Evolutionary conservation across 2,888 invertebrate genomes (phyloP).

Genomic region (Halocaridina rubra): DNA sequence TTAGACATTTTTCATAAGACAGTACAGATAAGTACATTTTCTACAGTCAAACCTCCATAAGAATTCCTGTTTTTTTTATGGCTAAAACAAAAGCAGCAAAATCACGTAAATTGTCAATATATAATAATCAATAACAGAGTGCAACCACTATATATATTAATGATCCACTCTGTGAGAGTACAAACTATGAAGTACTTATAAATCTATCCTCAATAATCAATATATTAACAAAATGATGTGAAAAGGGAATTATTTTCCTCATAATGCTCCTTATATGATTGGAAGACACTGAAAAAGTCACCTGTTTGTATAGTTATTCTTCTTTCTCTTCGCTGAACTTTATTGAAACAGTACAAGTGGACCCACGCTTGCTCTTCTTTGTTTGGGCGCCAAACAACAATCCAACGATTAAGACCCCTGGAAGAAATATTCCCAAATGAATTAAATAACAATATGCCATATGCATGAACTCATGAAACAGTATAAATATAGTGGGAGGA

Average conservation of each 20-base stretch:
- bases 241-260: too few species aligned
- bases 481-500: too few species aligned
- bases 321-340: slow-evolving; percentile 15
- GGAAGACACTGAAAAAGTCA: not conserved
- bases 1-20: too few species aligned
- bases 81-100: too few species aligned
- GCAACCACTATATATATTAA: not conserved
- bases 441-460: too few species aligned
- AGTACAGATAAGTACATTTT: too few species aligned
- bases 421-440: not conserved
- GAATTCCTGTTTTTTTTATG: too few species aligned
- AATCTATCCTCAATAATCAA: not conserved
- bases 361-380: slow-evolving; percentile 40
- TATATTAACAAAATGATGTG: not conserved
- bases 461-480: too few species aligned
- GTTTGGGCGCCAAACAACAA: slow-evolving; percentile 34
- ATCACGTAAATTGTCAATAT: too few species aligned
- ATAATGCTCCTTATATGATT: not conserved
- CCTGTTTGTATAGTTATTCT: slow-evolving; percentile 27
- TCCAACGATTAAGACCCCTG: slow-evolving; percentile 34
- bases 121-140: not conserved
- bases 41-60: too few species aligned
- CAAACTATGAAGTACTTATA: not conserved
- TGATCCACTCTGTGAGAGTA: not conserved
- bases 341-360: slow-evolving; percentile 35